Base-by-base conservation (phyloP, 2,888 invertebrate genomes). In the Eupelmus urozonus region DNA sequence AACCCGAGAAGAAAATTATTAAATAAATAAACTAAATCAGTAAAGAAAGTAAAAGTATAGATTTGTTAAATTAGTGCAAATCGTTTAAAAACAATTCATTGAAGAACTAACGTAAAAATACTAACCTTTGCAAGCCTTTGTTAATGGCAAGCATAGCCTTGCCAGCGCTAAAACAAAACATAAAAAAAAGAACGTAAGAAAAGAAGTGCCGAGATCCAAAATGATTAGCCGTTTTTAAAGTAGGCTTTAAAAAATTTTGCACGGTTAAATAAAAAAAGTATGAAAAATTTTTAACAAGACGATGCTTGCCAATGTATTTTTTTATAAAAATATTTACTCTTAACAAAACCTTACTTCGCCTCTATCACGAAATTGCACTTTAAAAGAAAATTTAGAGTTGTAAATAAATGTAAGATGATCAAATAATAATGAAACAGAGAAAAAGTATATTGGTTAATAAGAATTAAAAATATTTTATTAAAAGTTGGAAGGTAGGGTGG, bases 111-210 rank as follows among this genome's bases (percentile, higher is more conserved):
- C 74, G 59, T 49, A 71, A 90, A 90, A 90, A 91, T 92, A 93
- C 93, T 93, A 92, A 93, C 93, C 95, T 93, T 92, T 94, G 95
- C 89, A 95, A 93, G 91, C 95, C 95, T 92, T 95, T 95, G 93
- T 95, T 95, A 92, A 95, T 95, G 91, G 95, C 94, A 90, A 95
- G 93, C 91, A 95, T 93, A 89, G 94, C 94, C 92, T 95, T 95
- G 91, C 95, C 95, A 91, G 95, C 92, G 93, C 93, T 93, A 93
- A 92, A 92, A 92, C 91, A 91, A 92, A 92, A 91, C 90, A 91
- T 90, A 91, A 90, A 91, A 91, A 91, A 89, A 90, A 90, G 85
- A 87, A 88, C 86, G 85, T 89, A 89, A 89, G 88, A 89, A 85
- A 85, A 87, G 84, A 88, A 85, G 84, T 85, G 81, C 71, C 79